Percentiles rank a stretch among this genome's conserved stretches.
These are phyloP conservation scores for Tetramorium alpestre DNA, from an alignment of 1,140 invertebrate species.

Conservation along the genomic window DNA sequence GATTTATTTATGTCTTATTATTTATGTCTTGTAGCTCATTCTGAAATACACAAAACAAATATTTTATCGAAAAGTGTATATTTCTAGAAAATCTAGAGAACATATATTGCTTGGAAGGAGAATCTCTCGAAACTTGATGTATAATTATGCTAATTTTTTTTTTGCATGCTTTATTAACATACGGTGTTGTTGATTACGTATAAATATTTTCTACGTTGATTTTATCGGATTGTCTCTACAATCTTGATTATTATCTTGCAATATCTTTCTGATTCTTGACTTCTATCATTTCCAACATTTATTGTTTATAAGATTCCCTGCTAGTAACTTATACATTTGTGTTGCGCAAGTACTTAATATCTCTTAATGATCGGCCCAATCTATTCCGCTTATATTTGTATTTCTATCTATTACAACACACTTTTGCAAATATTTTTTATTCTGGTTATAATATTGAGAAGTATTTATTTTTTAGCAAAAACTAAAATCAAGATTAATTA, in stretches of 20 bases:
- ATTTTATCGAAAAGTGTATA: neutral
- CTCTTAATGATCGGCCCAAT: neutral
- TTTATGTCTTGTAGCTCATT: neutral
- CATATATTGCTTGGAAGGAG: neutral
- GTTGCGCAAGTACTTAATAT: slow-evolving; percentile 28
- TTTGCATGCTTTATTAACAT: neutral
- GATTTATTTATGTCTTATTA: neutral
- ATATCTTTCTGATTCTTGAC: neutral
- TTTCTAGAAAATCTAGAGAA: neutral
- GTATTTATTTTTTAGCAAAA: neutral
- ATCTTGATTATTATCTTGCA: neutral
- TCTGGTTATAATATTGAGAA: neutral
- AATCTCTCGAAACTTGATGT: slow-evolving; percentile 20
- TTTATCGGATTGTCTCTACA: neutral
- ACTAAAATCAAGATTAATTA: neutral
- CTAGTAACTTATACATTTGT: neutral
- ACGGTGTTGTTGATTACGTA: neutral
- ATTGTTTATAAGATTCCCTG: neutral
- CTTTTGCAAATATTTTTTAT: slow-evolving; percentile 1
- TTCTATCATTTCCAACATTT: neutral
- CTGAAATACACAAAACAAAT: neutral
- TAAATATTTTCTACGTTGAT: neutral
- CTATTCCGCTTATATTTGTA: neutral
- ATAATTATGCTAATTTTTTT: slow-evolving; percentile 14
- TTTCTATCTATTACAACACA: neutral